Conservation (phyloP, 1,140 invertebrate species). For the Limonius californicus region DNA sequence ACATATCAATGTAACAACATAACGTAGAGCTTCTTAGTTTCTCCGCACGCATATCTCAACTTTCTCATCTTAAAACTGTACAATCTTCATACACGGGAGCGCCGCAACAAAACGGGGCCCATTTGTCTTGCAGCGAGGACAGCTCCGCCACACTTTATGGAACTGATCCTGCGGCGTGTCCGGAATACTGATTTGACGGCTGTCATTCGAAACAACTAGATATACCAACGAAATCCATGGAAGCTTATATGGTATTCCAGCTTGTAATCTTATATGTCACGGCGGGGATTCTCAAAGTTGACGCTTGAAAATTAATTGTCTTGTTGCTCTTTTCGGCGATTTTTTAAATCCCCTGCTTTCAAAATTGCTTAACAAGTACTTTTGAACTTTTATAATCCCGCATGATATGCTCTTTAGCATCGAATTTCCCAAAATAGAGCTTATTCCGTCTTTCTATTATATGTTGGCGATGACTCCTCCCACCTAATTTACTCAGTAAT, state of each 20-base stretch:
- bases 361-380: too few relatives aligned
- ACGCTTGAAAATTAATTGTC: too few relatives aligned
- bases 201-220: constrained; percentile 1
- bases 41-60: constrained; percentile 1
- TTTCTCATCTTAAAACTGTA: neutral
- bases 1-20: neutral
- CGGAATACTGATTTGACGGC: neutral
- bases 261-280: neutral
- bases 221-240: neutral
- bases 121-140: neutral
- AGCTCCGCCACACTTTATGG: constrained; percentile 1
- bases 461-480: too few relatives aligned
- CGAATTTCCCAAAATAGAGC: too few relatives aligned
- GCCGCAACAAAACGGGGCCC: neutral
- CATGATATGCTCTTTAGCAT: too few relatives aligned
- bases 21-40: neutral
- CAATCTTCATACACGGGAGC: neutral
- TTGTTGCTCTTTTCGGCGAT: neutral
- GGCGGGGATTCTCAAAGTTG: too few relatives aligned
- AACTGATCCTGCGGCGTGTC: neutral
- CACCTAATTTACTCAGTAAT: too few relatives aligned
- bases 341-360: neutral
- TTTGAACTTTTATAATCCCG: too few relatives aligned
- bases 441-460: too few relatives aligned
- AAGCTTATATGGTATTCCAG: neutral